A percentile compares a stretch with the other conserved stretches of the same genome.
Evolutionary conservation across 2,888 invertebrate genomes (phyloP).

Genomic region (Hydropsyche betteni): DNA sequence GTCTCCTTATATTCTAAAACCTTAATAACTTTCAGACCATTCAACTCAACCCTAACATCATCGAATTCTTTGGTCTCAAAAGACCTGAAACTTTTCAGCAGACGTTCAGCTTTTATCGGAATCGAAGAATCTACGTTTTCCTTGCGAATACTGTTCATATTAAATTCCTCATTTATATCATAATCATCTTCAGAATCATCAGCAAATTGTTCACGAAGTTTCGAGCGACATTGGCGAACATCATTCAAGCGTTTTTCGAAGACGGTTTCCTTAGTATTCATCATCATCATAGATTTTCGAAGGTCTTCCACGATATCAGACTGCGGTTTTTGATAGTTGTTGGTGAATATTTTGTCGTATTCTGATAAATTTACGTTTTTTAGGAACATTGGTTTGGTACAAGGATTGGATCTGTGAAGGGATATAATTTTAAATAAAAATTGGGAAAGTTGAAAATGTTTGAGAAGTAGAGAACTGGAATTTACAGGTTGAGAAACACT

Average conservation of each 20-base stretch:
- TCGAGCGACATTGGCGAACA: background rate
- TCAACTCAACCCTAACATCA: background rate
- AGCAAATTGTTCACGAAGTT: background rate
- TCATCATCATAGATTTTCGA: background rate
- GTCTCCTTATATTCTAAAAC: constrained; percentile 9
- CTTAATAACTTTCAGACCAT: background rate
- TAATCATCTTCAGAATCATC: background rate
- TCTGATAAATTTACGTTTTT: constrained; percentile 33
- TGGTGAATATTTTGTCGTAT: constrained; percentile 37
- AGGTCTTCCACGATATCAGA: constrained; percentile 4
- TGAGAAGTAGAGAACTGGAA: too few relatives aligned
- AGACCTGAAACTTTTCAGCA: background rate
- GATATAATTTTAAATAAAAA: too few relatives aligned
- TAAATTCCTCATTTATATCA: background rate
- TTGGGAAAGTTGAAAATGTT: background rate
- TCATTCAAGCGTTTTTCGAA: background rate
- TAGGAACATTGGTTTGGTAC: too few relatives aligned
- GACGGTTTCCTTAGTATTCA: background rate
- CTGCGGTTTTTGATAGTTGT: background rate
- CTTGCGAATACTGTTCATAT: background rate
- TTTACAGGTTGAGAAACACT: too few relatives aligned
- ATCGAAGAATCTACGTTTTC: background rate
- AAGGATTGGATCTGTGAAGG: too few relatives aligned
- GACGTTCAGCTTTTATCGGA: background rate
- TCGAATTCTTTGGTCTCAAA: background rate